Percentiles rank a stretch among this genome's conserved stretches.
Evolutionary conservation across 2,113 vertebrate genomes (phyloP).

Genomic region (Mixornis gularis): DNA sequence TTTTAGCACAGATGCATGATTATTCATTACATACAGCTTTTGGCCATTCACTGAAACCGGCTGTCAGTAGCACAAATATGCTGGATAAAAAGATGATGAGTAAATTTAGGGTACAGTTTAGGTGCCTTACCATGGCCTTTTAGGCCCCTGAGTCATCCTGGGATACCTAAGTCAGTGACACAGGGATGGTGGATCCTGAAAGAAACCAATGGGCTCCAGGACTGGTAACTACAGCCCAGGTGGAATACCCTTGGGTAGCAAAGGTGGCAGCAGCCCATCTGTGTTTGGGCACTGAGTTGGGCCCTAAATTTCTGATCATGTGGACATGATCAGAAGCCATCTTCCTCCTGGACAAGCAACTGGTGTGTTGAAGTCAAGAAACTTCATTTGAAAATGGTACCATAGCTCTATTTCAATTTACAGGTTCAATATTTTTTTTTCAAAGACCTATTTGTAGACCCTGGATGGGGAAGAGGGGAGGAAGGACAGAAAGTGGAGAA

Average conservation of each 20-base stretch:
- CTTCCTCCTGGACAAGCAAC: not conserved
- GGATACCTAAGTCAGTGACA: not conserved
- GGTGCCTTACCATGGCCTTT: not conserved
- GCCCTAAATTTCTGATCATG: not conserved
- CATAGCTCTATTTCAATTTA: not conserved
- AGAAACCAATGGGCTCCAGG: not conserved
- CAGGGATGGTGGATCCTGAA: not conserved
- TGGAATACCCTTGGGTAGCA: not conserved
- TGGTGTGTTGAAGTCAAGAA: not conserved
- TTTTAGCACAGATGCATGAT: not conserved
- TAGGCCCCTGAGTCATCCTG: not conserved
- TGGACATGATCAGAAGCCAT: not conserved
- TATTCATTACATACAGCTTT: not conserved
- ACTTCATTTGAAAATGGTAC: not conserved
- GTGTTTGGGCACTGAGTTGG: not conserved
- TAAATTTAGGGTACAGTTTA: not conserved
- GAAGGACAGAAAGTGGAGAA: not conserved
- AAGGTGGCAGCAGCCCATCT: not conserved
- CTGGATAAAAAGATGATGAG: not conserved
- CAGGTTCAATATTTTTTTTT: not conserved
- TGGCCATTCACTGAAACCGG: not conserved
- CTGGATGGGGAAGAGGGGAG: not conserved
- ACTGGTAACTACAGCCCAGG: not conserved
- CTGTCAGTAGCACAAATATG: not conserved
- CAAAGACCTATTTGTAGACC: not conserved